phyloP scores from a whole-genome alignment of 2,113 vertebrate genomes.

The Todiramphus chloris region DNA sequence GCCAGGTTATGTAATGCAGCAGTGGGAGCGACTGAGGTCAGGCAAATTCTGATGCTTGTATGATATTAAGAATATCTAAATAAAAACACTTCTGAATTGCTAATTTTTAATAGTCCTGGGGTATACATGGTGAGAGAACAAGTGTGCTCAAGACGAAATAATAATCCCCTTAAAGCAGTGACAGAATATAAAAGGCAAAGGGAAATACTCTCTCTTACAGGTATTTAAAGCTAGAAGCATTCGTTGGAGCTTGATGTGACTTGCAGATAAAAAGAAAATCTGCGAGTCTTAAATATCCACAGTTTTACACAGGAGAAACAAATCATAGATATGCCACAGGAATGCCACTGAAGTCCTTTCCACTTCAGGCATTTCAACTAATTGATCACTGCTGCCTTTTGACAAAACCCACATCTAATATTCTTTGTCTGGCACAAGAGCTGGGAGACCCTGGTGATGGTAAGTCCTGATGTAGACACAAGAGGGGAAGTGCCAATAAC shows the following conservation, averaged over 20 bases:
- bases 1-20: not conserved
- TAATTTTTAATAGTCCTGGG: not conserved
- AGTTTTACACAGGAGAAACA: not conserved
- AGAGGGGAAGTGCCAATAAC: not conserved
- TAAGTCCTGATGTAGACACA: not conserved
- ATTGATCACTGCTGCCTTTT: not conserved
- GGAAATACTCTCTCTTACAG: not conserved
- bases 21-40: not conserved
- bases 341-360: not conserved
- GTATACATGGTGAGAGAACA: not conserved
- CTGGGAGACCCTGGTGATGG: not conserved
- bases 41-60: not conserved
- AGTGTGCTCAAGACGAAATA: not conserved
- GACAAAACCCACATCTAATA: not conserved
- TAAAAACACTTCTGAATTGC: not conserved
- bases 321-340: not conserved
- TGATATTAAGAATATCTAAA: not conserved
- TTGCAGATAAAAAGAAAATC: not conserved
- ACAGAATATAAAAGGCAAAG: not conserved
- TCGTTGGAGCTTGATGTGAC: not conserved
- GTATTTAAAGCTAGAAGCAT: not conserved
- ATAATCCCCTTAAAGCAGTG: not conserved
- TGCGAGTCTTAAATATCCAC: not conserved
- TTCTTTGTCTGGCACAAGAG: not conserved
- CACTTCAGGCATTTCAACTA: not conserved